Evolutionary conservation across 92 coral and sea anemone species (phyloP).

Genomic region (Zoanthus sociatus): DNA sequence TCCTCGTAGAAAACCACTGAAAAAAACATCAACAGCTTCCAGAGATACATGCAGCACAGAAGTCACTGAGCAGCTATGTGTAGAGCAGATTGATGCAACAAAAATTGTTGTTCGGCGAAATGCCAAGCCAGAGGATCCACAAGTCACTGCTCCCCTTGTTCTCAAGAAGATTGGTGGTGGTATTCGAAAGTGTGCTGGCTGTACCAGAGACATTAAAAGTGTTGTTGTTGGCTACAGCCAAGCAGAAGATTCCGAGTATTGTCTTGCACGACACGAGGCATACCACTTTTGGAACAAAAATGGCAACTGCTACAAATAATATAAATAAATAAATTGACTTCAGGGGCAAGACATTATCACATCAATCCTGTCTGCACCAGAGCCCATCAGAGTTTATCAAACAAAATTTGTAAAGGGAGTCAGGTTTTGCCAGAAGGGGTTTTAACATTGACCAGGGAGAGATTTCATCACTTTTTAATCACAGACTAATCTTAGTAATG

Average conservation of each 20-base stretch:
- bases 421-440: conserved; percentile 15
- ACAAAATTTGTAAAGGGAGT: conserved; percentile 19
- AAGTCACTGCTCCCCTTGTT: conserved; percentile 39
- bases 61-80: conserved; percentile 19
- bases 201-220: conserved; percentile 22
- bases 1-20: background rate
- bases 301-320: conserved; percentile 24
- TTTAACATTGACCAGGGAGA: conserved; percentile 1
- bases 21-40: background rate
- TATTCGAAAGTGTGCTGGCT: conserved; percentile 53
- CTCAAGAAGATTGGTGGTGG: conserved; percentile 53
- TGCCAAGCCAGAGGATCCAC: conserved; percentile 47
- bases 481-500: background rate
- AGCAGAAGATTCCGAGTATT: conserved; percentile 33
- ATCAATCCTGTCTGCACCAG: conserved; percentile 25
- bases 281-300: conserved; percentile 48
- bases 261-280: conserved; percentile 53
- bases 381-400: conserved; percentile 22
- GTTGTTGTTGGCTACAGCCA: conserved; percentile 28
- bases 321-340: too few species aligned
- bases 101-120: conserved; percentile 42
- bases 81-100: conserved; percentile 37
- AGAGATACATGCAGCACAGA: background rate
- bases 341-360: conserved; percentile 57
- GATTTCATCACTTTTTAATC: conserved; percentile 17